Evolutionary conservation across 2,113 vertebrate species (phyloP), one percentile per base, ranked within the genome.

Genomic region (Hemiscyllium ocellatum): DNA sequence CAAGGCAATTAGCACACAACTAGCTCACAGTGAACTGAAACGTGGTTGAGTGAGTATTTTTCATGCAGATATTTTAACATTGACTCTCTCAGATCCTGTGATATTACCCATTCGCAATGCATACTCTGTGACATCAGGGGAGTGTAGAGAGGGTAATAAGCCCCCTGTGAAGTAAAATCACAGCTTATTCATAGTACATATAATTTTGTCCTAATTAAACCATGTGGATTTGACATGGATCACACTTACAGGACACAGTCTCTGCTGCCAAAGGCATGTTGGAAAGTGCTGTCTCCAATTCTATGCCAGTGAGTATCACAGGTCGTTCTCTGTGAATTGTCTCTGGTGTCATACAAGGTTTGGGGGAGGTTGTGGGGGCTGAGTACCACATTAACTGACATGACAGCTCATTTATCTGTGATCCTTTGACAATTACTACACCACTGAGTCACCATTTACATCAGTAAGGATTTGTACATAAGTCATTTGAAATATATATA

Each of bases 361-460:
- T 4, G 29, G 10, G 24, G 47, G 2, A 4, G 13, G 12, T 61
- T 61, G 56, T 61, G 56, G 26, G 29, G 8, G 26, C 4, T 89
- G 22, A 47, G 52, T 89, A 24, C 86, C 50, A 61, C 26, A 90
- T 33, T 56, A 90, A 65, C 26, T 7, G 87, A 90, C 56, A 90
- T 61, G 87, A n/a, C 56, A 90, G 87, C 50, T 65, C 87, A 56
- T 65, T 65, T 61, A 90, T 87, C 85, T 61, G 87, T 90, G 87
- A 90, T 90, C 52, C 56, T 61, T 65, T 65, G 87, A 19, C 56
- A 90, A 33, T 33, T 61, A 29, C 50, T 61, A 13, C 12, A 87
- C 85, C 19, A 19, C 37, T 83, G 37, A 83, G 37, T 83, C 42
- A 52, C 26, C 52, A 90, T 65, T 61, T n/a, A 90, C 87, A 90